Evolutionary conservation across 1,140 invertebrate genomes (phyloP).

Genomic region (Cherax quadricarinatus): DNA sequence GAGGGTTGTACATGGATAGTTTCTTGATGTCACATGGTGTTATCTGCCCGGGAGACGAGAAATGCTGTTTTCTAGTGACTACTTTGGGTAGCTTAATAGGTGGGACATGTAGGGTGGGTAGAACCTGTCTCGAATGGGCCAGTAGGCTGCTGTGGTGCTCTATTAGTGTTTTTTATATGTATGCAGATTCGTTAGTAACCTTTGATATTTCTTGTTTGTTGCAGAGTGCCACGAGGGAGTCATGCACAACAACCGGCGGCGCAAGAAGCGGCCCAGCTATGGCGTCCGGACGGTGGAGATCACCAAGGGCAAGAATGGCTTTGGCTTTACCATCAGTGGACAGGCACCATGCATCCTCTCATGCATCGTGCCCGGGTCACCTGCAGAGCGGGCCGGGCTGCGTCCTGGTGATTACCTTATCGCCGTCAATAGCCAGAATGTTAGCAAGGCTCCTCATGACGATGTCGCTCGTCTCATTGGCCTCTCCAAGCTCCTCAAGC

Average conservation of each 20-base stretch:
- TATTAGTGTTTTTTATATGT: too few species aligned
- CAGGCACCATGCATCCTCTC: slow-evolving; percentile 93
- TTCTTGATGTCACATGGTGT: too few species aligned
- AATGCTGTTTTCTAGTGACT: too few species aligned
- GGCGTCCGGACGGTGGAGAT: slow-evolving; percentile 91
- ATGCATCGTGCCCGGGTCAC: slow-evolving; percentile 90
- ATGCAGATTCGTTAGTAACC: too few species aligned
- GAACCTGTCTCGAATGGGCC: too few species aligned
- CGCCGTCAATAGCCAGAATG: slow-evolving; percentile 92
- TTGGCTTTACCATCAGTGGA: slow-evolving; percentile 95
- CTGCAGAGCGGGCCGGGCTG: slow-evolving; percentile 89
- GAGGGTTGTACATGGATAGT: too few species aligned
- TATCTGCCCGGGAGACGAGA: too few species aligned
- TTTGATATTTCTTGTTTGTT: neutral
- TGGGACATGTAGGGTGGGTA: too few species aligned
- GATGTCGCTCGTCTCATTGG: slow-evolving; percentile 94
- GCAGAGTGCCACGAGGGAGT: slow-evolving; percentile 30
- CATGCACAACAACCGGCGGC: slow-evolving; percentile 80
- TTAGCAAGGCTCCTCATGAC: slow-evolving; percentile 92
- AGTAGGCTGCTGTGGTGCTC: too few species aligned
- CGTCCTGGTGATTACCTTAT: slow-evolving; percentile 93
- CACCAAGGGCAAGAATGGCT: slow-evolving; percentile 88
- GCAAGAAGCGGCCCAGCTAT: slow-evolving; percentile 88
- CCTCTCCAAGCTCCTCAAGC: slow-evolving; percentile 85
- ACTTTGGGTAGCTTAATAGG: too few species aligned